These are phyloP conservation scores for Papilio machaon DNA, from an alignment of 1,140 invertebrate species.

Conservation along the genomic window DNA sequence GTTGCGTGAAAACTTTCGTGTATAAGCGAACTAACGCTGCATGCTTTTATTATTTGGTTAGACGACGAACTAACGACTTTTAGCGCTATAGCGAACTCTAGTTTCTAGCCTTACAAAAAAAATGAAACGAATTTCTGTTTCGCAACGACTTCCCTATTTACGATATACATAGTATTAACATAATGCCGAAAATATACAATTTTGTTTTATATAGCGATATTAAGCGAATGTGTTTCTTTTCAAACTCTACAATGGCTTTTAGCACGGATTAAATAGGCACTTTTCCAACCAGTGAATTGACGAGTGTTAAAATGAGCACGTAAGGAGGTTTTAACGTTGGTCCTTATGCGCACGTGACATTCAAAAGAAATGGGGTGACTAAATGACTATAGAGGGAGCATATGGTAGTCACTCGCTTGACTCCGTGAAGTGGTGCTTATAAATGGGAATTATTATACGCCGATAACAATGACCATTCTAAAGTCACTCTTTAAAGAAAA, in stretches of 20 bases:
- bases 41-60: not conserved
- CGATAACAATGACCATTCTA: not conserved
- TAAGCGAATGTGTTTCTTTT: not conserved
- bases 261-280: conserved; percentile 7
- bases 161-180: not conserved
- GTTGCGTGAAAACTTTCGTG: not conserved
- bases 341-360: conserved; percentile 63
- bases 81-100: not conserved
- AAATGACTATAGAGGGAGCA: conserved; percentile 49
- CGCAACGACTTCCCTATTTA: not conserved
- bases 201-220: not conserved
- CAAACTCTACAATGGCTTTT: not conserved
- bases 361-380: conserved; percentile 44
- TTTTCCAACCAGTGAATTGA: conserved; percentile 39
- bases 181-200: not conserved
- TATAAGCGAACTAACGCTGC: not conserved
- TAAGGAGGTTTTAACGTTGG: conserved; percentile 50
- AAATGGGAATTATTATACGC: conserved; percentile 26
- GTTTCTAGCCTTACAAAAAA: not conserved
- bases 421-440: conserved; percentile 16
- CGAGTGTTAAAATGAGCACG: conserved; percentile 49
- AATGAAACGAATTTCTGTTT: not conserved
- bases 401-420: conserved; percentile 49
- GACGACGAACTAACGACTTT: not conserved
- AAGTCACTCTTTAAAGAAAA: conserved; percentile 19